Evolutionary conservation across 2,113 vertebrate genomes (phyloP).

Genomic region (Promerops cafer): DNA sequence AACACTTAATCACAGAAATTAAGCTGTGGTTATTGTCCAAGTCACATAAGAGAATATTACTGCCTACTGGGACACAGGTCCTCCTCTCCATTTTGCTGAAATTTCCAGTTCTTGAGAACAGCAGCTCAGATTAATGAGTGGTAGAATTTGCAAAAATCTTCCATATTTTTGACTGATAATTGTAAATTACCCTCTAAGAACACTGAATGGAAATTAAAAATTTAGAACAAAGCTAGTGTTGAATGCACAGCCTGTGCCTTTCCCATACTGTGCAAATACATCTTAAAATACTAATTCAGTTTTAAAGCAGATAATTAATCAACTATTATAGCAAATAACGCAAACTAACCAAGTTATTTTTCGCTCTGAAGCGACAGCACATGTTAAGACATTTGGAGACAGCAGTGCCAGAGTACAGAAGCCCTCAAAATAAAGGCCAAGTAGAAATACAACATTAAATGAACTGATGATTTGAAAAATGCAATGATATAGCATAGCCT

Average conservation of each 20-base stretch:
- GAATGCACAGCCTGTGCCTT: neutral
- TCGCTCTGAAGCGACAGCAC: neutral
- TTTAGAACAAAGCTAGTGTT: neutral
- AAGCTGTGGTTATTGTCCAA: neutral
- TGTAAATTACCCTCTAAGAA: neutral
- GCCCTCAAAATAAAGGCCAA: neutral
- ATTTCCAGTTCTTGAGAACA: neutral
- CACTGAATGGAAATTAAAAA: neutral
- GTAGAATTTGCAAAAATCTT: neutral
- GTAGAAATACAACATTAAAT: neutral
- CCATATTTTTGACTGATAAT: neutral
- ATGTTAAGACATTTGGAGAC: neutral
- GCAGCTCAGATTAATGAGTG: neutral
- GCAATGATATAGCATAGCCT: neutral
- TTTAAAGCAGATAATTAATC: neutral
- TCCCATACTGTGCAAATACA: neutral
- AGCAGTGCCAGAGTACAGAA: neutral
- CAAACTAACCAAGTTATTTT: neutral
- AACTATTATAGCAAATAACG: neutral
- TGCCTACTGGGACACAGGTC: neutral
- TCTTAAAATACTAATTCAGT: neutral
- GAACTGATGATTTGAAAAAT: neutral
- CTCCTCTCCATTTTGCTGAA: neutral
- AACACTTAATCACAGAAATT: neutral
- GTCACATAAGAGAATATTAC: neutral